phyloP scores from a whole-genome alignment of 2,888 invertebrate genomes.

The Pollenia griseotomentosa region DNA sequence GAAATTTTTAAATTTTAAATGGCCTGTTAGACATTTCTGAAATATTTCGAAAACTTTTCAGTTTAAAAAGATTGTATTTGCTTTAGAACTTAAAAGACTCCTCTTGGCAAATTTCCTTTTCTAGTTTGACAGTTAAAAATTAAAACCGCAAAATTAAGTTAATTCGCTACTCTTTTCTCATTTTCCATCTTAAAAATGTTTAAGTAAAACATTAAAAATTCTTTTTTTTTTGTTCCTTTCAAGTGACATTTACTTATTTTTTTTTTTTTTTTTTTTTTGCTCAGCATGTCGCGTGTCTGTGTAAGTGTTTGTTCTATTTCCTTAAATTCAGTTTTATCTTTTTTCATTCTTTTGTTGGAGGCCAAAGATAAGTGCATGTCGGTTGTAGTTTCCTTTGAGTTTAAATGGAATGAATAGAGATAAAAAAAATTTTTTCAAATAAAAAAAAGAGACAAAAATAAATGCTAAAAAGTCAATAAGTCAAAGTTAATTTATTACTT shows the following conservation, averaged over 20 bases:
- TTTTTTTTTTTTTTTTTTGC: not conserved
- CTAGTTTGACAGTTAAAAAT: constrained; percentile 19
- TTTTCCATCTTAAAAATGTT: not conserved
- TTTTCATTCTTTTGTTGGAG: constrained; percentile 1
- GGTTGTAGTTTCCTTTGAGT: constrained; percentile 51
- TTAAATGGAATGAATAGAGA: constrained; percentile 23
- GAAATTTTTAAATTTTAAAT: too few species aligned
- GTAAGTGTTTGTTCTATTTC: constrained; percentile 23
- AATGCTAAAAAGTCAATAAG: constrained; percentile 63
- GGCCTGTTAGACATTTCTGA: too few species aligned
- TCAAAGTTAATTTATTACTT: constrained; percentile 69
- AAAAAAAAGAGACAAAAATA: constrained; percentile 34
- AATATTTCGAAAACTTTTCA: too few species aligned
- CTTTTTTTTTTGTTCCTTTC: not conserved
- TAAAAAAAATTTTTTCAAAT: not conserved
- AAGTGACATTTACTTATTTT: constrained; percentile 29
- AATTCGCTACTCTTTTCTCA: constrained; percentile 22
- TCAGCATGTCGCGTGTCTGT: not conserved
- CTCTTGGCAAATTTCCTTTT: not conserved
- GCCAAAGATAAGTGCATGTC: constrained; percentile 64
- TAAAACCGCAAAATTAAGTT: constrained; percentile 21
- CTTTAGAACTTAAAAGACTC: too few species aligned
- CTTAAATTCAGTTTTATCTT: constrained; percentile 23
- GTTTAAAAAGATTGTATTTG: too few species aligned
- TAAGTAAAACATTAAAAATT: constrained; percentile 33